These are phyloP conservation scores for Dryomyza anilis DNA, from an alignment of 2,888 invertebrate genomes.

Conservation along the genomic window DNA sequence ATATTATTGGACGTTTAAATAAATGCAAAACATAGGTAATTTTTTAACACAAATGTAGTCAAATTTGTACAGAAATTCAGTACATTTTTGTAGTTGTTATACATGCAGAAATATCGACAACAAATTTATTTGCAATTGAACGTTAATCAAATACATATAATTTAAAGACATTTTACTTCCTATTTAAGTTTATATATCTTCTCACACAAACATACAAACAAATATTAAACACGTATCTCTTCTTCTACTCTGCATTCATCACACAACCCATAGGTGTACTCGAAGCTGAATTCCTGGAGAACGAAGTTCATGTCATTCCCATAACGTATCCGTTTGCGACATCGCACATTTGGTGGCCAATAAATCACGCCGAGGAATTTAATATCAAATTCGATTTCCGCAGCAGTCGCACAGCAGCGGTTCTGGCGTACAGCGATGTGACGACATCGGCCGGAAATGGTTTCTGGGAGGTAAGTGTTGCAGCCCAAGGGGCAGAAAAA, in stretches of 20 bases:
- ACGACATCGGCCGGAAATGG: conserved; percentile 74
- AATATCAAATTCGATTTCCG: conserved; percentile 86
- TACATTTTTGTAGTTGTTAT: too few relatives aligned
- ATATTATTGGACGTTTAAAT: too few relatives aligned
- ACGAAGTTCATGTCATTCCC: conserved; percentile 84
- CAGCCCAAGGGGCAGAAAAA: too few relatives aligned
- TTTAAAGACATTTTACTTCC: too few relatives aligned
- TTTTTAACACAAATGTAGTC: too few relatives aligned
- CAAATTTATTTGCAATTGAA: too few relatives aligned
- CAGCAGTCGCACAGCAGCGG: conserved; percentile 80
- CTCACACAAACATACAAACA: not conserved
- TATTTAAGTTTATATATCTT: not conserved
- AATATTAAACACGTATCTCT: too few relatives aligned
- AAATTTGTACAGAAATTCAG: too few relatives aligned
- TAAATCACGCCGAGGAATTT: conserved; percentile 74
- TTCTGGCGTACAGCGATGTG: conserved; percentile 84
- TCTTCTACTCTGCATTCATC: too few relatives aligned
- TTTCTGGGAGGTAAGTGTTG: conserved; percentile 79
- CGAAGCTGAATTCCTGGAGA: conserved; percentile 82
- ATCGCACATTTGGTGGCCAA: conserved; percentile 89
- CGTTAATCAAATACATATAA: too few relatives aligned
- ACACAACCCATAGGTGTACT: conserved; percentile 70
- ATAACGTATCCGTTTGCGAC: conserved; percentile 90
- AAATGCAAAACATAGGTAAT: too few relatives aligned
- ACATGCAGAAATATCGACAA: not conserved